Evolutionary conservation across 1,140 invertebrate genomes (phyloP).

Genomic region (Bombus terrestris): DNA sequence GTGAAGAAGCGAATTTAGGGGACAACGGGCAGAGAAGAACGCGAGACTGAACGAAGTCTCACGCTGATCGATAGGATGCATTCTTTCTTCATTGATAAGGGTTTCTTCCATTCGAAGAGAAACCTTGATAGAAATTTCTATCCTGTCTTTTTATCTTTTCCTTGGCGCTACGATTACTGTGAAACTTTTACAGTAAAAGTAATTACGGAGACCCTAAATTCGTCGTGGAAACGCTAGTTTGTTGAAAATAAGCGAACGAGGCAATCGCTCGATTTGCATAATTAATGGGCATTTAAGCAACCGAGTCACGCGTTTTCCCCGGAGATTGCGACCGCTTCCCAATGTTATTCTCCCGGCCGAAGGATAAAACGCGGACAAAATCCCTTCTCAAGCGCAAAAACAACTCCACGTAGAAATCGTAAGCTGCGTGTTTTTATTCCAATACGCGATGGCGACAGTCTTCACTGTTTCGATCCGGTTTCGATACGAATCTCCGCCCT

Average conservation of each 20-base stretch:
- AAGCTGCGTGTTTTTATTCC: slow-evolving; percentile 20
- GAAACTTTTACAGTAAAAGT: background rate
- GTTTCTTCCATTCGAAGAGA: background rate
- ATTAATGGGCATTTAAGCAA: slow-evolving; percentile 46
- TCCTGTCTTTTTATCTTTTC: background rate
- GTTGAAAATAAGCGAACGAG: slow-evolving; percentile 12
- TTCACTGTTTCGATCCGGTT: slow-evolving; percentile 25
- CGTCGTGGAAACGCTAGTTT: background rate
- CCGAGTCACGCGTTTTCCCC: slow-evolving; percentile 30
- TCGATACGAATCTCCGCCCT: slow-evolving; percentile 31
- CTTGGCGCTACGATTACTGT: no score
- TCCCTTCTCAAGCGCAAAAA: background rate
- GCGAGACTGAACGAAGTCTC: slow-evolving; percentile 19
- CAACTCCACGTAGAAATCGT: background rate
- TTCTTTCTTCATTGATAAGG: background rate
- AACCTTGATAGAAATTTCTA: background rate
- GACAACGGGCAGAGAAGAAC: slow-evolving; percentile 15
- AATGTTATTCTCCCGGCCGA: no score
- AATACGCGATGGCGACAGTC: slow-evolving; percentile 5
- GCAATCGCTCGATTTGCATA: slow-evolving; percentile 41
- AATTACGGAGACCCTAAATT: background rate
- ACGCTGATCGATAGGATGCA: slow-evolving; percentile 53
- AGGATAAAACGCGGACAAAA: slow-evolving; percentile 2
- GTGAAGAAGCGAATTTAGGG: slow-evolving; percentile 36
- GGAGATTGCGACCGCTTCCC: slow-evolving; percentile 13